Conservation (phyloP, 1,140 invertebrate genomes). For the Riptortus pedestris region DNA sequence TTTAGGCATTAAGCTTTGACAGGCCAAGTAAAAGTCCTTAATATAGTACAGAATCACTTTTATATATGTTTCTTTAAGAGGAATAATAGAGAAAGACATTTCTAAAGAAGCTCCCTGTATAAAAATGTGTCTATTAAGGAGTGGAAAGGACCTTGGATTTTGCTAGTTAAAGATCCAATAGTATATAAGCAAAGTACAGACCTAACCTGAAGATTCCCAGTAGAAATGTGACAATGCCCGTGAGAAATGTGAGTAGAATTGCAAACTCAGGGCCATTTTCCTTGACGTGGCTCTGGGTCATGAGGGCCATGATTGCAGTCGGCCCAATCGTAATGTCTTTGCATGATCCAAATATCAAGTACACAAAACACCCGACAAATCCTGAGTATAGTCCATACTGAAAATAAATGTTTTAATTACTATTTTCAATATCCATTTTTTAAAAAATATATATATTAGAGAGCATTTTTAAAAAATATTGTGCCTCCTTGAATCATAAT, state of each 20-base stretch:
- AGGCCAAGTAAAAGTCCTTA: too few relatives aligned
- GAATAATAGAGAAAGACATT: too few relatives aligned
- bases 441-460: background rate
- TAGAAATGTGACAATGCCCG: constrained; percentile 53
- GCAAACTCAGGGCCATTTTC: constrained; percentile 48
- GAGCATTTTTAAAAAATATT: too few relatives aligned
- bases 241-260: constrained; percentile 59
- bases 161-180: too few relatives aligned
- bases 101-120: too few relatives aligned
- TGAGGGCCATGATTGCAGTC: constrained; percentile 60
- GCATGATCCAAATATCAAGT: constrained; percentile 68
- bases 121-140: too few relatives aligned
- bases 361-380: constrained; percentile 71
- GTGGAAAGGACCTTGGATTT: too few relatives aligned
- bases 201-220: constrained; percentile 60
- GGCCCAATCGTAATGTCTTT: constrained; percentile 76
- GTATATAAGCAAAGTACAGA: too few relatives aligned
- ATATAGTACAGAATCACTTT: too few relatives aligned
- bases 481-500: too few relatives aligned
- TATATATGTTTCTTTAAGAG: too few relatives aligned
- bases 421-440: background rate
- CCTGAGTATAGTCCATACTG: constrained; percentile 79
- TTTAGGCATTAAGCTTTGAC: too few relatives aligned
- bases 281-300: constrained; percentile 42
- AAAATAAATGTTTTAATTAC: constrained; percentile 31